A percentile compares a stretch with the other conserved stretches of the same genome.
These are phyloP conservation scores for Phrixothrix hirtus DNA, from an alignment of 2,888 invertebrate genomes.

Conservation along the genomic window DNA sequence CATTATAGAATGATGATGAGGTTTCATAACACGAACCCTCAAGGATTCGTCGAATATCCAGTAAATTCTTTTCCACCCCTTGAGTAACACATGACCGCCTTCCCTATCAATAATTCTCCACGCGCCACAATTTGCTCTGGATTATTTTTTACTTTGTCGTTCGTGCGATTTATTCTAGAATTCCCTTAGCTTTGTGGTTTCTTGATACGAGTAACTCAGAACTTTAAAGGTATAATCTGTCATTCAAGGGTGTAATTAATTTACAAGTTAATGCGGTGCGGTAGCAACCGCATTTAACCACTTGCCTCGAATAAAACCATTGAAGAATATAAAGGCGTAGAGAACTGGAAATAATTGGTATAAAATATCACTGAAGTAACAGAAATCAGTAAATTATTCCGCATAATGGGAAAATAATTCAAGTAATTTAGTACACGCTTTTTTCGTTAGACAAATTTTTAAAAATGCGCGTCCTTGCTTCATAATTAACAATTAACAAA, in stretches of 20 bases:
- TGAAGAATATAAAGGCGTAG: constrained; percentile 10
- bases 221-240: constrained; percentile 9
- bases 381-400: constrained; percentile 13
- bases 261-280: constrained; percentile 8
- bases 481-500: too few species aligned
- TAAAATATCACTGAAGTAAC: constrained; percentile 11
- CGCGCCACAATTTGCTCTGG: constrained; percentile 22
- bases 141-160: constrained; percentile 23
- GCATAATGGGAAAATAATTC: constrained; percentile 8
- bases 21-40: constrained; percentile 2
- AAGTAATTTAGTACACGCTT: too few species aligned
- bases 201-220: not conserved
- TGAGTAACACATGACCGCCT: constrained; percentile 5
- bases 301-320: constrained; percentile 8
- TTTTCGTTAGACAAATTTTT: too few species aligned
- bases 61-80: constrained; percentile 1
- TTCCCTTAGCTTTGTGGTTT: not conserved
- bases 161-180: constrained; percentile 13
- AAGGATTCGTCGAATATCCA: constrained; percentile 4
- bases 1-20: constrained; percentile 13
- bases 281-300: constrained; percentile 1
- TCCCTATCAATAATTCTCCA: constrained; percentile 21
- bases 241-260: constrained; percentile 14
- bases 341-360: constrained; percentile 11
- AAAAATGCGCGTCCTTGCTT: too few species aligned